Evolutionary conservation across 2,888 invertebrate genomes (phyloP).

Genomic region (Acronicta alni): DNA sequence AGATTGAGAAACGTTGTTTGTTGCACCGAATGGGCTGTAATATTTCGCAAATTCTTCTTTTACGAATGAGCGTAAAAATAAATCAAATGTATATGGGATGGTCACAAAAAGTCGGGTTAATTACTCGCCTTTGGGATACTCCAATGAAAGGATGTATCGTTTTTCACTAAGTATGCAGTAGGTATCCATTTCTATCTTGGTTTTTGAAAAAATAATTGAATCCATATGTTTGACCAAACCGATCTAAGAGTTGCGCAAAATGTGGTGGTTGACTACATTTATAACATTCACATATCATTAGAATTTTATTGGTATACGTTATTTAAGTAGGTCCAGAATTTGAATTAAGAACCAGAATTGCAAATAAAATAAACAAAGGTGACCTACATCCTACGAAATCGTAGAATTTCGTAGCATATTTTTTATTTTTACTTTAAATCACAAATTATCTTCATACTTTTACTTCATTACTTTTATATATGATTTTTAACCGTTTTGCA

Average conservation of each 20-base stretch:
- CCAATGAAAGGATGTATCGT: conserved; percentile 82
- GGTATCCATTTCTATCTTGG: conserved; percentile 56
- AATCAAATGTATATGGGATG: conserved; percentile 86
- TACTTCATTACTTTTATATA: background rate
- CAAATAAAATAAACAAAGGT: too few species aligned
- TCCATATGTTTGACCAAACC: conserved; percentile 30
- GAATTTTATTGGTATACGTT: too few species aligned
- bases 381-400: too few species aligned
- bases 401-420: too few species aligned
- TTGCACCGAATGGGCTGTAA: conserved; percentile 77
- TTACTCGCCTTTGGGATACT: conserved; percentile 80
- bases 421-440: too few species aligned
- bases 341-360: background rate
- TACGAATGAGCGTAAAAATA: conserved; percentile 85
- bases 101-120: conserved; percentile 87
- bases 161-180: conserved; percentile 67
- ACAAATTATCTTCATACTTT: background rate
- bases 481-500: conserved; percentile 40
- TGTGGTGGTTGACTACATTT: background rate
- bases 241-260: conserved; percentile 6
- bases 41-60: conserved; percentile 88
- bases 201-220: conserved; percentile 32
- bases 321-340: background rate
- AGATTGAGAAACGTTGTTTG: conserved; percentile 70
- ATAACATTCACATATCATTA: too few species aligned